Conservation (phyloP, 2,797 vertebrate genomes). For the Otolemur crassicaudatus region DNA sequence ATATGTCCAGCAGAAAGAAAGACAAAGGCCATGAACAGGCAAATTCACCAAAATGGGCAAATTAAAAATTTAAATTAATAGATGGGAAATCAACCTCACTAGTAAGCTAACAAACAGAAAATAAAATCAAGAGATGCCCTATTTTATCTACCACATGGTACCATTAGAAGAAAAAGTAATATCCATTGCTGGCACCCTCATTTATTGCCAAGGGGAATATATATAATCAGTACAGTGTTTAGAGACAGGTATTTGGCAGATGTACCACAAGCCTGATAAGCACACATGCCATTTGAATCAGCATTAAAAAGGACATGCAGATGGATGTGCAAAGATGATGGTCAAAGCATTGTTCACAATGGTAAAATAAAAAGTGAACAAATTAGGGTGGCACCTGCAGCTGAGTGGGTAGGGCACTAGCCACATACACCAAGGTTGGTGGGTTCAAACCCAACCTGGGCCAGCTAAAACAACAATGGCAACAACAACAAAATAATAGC, state of each 20-base stretch:
- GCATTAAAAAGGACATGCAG: not conserved
- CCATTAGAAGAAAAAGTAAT: slow-evolving; percentile 19
- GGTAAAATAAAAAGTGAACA: not conserved
- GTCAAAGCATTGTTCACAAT: not conserved
- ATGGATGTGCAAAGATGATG: not conserved
- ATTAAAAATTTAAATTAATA: slow-evolving; percentile 2
- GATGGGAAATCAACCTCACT: not conserved
- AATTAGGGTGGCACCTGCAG: not conserved
- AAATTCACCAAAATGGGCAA: not conserved
- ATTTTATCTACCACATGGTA: not conserved
- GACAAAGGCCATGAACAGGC: not conserved
- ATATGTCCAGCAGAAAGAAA: not conserved
- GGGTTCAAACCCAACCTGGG: no score
- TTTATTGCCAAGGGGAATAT: not conserved
- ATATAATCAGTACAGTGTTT: slow-evolving; percentile 45
- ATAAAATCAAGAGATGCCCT: not conserved
- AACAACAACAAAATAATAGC: no score
- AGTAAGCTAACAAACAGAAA: not conserved
- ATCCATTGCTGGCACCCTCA: not conserved
- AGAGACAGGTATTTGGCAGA: slow-evolving; percentile 61
- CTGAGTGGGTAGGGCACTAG: no score
- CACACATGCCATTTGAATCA: slow-evolving; percentile 13
- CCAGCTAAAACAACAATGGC: no score
- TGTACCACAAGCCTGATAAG: slow-evolving; percentile 15
- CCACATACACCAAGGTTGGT: no score